A percentile compares a stretch with the other conserved stretches of the same genome.
Evolutionary conservation across 2,888 invertebrate genomes (phyloP).

Genomic region (Aporophyla nigra): DNA sequence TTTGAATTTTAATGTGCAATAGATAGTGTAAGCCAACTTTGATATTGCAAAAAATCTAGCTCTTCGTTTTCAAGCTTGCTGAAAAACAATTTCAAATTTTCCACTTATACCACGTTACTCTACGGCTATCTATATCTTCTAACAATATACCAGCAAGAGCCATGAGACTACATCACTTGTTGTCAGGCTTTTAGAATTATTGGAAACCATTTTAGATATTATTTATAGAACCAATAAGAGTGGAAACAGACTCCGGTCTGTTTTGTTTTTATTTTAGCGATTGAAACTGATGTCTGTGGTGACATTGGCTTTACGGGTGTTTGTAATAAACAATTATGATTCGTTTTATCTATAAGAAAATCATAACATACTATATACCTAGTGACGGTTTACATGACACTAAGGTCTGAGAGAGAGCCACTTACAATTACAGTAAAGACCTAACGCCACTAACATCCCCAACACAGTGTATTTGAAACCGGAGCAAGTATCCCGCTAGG

Average conservation of each 20-base stretch:
- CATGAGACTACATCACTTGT: conserved; percentile 21
- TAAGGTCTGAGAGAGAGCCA: no score
- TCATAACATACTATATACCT: no score
- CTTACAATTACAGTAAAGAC: no score
- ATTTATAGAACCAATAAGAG: conserved; percentile 10
- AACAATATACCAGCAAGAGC: conserved; percentile 46
- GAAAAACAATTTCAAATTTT: background rate
- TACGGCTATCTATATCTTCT: conserved; percentile 7
- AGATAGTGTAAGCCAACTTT: no score
- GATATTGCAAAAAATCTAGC: no score
- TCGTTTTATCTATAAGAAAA: background rate
- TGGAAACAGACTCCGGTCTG: background rate
- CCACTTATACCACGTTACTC: background rate
- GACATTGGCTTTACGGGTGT: background rate
- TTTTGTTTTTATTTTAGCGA: background rate
- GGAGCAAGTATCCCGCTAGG: no score
- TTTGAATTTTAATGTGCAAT: no score
- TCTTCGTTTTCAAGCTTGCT: no score
- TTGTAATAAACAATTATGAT: background rate
- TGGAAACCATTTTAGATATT: conserved; percentile 27
- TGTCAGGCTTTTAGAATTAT: conserved; percentile 38
- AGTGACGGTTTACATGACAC: no score
- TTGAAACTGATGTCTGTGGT: background rate
- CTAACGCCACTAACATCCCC: no score
- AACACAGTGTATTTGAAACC: no score